Conservation (phyloP, 2,113 vertebrate species). For the Axis porcinus region DNA sequence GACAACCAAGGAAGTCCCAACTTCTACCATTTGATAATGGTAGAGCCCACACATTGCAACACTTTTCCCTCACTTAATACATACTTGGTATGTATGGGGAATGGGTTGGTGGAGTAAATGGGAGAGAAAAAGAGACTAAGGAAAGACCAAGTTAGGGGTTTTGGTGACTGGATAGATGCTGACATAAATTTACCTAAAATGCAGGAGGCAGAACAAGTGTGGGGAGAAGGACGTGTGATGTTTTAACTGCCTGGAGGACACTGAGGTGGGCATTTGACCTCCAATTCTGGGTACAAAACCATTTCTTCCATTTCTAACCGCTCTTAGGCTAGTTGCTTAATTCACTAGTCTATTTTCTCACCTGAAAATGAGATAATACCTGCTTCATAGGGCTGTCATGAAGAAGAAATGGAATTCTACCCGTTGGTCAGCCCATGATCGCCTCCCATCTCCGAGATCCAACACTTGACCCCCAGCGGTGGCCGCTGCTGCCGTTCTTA, state of each 20-base stretch:
- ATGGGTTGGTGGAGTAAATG: neutral
- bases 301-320: neutral
- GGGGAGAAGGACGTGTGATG: neutral
- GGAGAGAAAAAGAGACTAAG: neutral
- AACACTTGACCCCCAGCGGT: neutral
- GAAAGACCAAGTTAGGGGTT: neutral
- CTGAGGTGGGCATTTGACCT: neutral
- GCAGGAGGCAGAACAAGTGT: neutral
- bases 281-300: neutral
- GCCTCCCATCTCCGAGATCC: neutral
- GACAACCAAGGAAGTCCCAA: neutral
- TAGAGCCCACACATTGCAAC: neutral
- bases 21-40: neutral
- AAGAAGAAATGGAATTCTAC: neutral
- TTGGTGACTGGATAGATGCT: neutral
- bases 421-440: neutral
- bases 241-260: neutral
- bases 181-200: neutral
- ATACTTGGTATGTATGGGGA: neutral
- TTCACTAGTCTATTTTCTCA: neutral
- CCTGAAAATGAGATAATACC: neutral
- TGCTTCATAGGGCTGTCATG: neutral
- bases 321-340: neutral
- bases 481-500: neutral
- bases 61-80: neutral